These are phyloP conservation scores for Crypturellus tataupa DNA, from an alignment of 2,797 vertebrate species.

Conservation along the genomic window DNA sequence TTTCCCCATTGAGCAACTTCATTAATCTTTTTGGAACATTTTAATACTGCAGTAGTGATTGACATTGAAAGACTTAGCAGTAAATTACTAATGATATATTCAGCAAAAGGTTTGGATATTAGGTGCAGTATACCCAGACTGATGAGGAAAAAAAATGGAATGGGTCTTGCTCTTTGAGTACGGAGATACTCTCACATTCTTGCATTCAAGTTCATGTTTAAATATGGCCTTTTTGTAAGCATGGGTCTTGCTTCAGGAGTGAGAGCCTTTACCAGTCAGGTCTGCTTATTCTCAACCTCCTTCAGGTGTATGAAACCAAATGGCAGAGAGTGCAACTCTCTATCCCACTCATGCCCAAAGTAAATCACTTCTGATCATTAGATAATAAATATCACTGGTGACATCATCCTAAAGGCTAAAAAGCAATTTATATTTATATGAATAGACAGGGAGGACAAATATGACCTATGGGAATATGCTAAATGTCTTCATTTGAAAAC, in stretches of 20 bases:
- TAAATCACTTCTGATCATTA: conserved; percentile 29
- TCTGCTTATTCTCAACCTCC: background rate
- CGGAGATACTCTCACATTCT: background rate
- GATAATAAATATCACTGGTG: conserved; percentile 63
- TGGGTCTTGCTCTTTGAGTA: background rate
- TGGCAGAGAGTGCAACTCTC: background rate
- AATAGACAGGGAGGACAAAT: conserved; percentile 58
- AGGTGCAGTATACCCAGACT: background rate
- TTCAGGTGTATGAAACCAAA: background rate
- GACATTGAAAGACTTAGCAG: background rate
- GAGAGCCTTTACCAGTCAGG: background rate
- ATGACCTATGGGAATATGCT: conserved; percentile 62
- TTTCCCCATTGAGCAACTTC: background rate
- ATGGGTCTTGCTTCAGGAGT: background rate
- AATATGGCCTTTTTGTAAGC: background rate
- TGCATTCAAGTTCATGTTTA: background rate
- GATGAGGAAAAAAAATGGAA: background rate
- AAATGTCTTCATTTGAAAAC: conserved; percentile 60
- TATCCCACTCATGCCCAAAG: background rate
- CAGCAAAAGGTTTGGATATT: background rate
- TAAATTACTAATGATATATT: background rate
- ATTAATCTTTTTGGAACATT: background rate
- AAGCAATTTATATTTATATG: conserved; percentile 51
- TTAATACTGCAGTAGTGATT: background rate
- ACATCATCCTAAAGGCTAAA: conserved; percentile 74